phyloP scores from a whole-genome alignment of 2,888 invertebrate species.

The Drosophila borborema region DNA sequence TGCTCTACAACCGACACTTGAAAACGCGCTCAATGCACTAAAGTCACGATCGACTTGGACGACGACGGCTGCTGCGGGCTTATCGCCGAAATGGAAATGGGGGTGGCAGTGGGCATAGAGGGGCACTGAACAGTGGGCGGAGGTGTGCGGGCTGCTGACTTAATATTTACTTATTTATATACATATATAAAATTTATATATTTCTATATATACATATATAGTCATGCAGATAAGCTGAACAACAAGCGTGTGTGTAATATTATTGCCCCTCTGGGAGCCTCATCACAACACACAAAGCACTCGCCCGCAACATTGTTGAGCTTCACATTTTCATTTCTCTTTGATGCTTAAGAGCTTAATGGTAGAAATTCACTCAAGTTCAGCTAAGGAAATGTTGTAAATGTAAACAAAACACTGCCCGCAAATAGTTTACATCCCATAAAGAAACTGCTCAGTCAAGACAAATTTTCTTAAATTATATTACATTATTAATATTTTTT shows the following conservation, averaged over 20 bases:
- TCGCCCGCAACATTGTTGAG: constrained; percentile 44
- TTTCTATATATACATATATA: background rate
- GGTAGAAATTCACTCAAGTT: background rate
- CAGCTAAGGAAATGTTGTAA: constrained; percentile 13
- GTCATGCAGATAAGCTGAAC: constrained; percentile 33
- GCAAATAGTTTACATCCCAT: background rate
- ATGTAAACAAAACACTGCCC: too few species aligned
- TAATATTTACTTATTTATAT: constrained; percentile 1
- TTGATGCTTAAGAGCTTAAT: background rate
- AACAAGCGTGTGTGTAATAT: constrained; percentile 49
- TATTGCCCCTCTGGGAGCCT: constrained; percentile 39
- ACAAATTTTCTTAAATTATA: too few species aligned
- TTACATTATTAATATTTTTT: too few species aligned
- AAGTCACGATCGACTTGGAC: constrained; percentile 19
- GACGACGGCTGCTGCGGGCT: constrained; percentile 29
- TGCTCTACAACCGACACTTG: constrained; percentile 38
- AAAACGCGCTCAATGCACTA: constrained; percentile 44
- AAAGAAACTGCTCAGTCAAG: too few species aligned
- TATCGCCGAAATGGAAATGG: constrained; percentile 27
- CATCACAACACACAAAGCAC: constrained; percentile 12
- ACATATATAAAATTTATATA: background rate
- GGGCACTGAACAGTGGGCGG: background rate
- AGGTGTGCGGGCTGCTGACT: background rate
- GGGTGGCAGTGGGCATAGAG: background rate
- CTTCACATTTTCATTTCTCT: constrained; percentile 3